phyloP scores from a whole-genome alignment of 1,140 invertebrate species.

The Akabosia matsudoensis region DNA sequence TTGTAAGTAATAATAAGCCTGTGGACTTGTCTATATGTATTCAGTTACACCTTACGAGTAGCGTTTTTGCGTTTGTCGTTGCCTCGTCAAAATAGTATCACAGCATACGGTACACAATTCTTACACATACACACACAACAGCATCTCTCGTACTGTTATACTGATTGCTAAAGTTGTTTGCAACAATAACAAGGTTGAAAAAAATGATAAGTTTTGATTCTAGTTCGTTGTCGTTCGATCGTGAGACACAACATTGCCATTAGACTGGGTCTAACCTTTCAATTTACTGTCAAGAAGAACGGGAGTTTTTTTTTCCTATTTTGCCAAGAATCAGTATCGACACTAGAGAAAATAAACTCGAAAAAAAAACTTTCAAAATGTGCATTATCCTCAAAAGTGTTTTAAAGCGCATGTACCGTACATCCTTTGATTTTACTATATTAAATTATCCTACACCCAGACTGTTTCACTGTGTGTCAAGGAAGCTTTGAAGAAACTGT shows the following conservation, averaged over 20 bases:
- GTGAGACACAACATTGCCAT: background rate
- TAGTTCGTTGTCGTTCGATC: background rate
- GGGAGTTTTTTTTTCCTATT: slow-evolving; percentile 20
- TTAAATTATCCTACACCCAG: background rate
- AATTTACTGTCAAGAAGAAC: slow-evolving; percentile 16
- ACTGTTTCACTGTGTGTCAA: background rate
- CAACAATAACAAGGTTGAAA: background rate
- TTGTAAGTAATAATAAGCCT: background rate
- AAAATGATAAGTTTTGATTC: background rate
- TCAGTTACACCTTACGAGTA: too few relatives aligned
- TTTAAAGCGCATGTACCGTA: slow-evolving; percentile 6
- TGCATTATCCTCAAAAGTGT: background rate
- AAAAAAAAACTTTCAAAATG: slow-evolving; percentile 15
- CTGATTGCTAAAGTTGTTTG: background rate
- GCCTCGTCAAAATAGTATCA: too few relatives aligned
- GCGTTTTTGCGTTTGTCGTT: too few relatives aligned
- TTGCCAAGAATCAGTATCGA: too few relatives aligned
- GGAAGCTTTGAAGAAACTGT: background rate
- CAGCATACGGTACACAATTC: background rate
- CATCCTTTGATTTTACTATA: background rate
- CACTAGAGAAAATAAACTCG: background rate
- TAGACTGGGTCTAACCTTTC: background rate
- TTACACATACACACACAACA: background rate
- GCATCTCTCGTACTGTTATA: background rate
- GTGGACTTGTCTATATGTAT: too few relatives aligned